phyloP scores from a whole-genome alignment of 2,888 invertebrate species.

The Embidobia sp. region DNA sequence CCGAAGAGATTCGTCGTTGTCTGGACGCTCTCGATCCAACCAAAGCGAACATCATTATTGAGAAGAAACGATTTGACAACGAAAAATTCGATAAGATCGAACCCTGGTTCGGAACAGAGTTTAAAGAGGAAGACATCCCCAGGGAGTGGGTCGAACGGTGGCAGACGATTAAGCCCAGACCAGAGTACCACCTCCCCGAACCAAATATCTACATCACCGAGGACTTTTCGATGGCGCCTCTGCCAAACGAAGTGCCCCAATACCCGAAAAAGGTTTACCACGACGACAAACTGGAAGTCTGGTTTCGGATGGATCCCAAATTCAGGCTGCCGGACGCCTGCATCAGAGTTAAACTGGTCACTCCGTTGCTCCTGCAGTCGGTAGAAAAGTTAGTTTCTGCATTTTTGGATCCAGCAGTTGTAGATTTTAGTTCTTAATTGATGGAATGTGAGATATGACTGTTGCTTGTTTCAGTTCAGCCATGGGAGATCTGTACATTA shows the following conservation, averaged over 20 bases:
- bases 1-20: slow-evolving; percentile 85
- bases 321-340: slow-evolving; percentile 91
- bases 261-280: slow-evolving; percentile 85
- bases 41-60: slow-evolving; percentile 87
- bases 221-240: slow-evolving; percentile 85
- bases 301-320: slow-evolving; percentile 92
- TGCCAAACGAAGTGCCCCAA: slow-evolving; percentile 70
- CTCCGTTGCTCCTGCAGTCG: slow-evolving; percentile 82
- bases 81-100: slow-evolving; percentile 86
- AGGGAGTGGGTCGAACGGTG: slow-evolving; percentile 85
- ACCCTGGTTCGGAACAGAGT: slow-evolving; percentile 93
- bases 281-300: slow-evolving; percentile 86
- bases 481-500: slow-evolving; percentile 84
- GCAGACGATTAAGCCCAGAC: slow-evolving; percentile 83
- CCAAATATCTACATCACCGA: slow-evolving; percentile 88
- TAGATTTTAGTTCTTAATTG: too few relatives aligned
- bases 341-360: slow-evolving; percentile 88
- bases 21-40: slow-evolving; percentile 85
- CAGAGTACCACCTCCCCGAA: slow-evolving; percentile 86
- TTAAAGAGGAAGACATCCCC: slow-evolving; percentile 86
- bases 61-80: slow-evolving; percentile 84
- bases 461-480: slow-evolving; percentile 77
- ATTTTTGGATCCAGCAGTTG: neutral
- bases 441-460: too few relatives aligned
- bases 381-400: slow-evolving; percentile 52